These are phyloP conservation scores for Leucophora obtusa DNA, from an alignment of 2,888 invertebrate genomes.

Conservation along the genomic window DNA sequence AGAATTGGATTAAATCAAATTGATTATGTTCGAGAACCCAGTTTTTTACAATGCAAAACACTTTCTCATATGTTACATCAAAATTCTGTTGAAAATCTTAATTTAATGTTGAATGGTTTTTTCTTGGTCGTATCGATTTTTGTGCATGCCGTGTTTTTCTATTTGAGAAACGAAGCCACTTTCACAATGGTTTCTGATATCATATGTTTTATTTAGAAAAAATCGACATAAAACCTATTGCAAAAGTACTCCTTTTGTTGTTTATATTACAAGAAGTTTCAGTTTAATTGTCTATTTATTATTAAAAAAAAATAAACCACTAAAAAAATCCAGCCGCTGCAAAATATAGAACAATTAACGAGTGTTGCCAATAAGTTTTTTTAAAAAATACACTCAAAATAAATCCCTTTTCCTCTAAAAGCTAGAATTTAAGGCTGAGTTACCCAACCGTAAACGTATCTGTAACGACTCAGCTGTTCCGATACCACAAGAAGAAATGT, in stretches of 20 bases:
- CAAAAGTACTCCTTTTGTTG: slow-evolving; percentile 72
- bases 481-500: too few species aligned
- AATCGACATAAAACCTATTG: slow-evolving; percentile 75
- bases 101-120: not conserved
- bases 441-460: too few species aligned
- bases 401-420: too few species aligned
- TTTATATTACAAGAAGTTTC: slow-evolving; percentile 6
- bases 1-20: slow-evolving; percentile 79
- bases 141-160: slow-evolving; percentile 24
- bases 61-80: slow-evolving; percentile 17
- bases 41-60: slow-evolving; percentile 27
- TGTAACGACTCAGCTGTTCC: too few species aligned
- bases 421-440: too few species aligned
- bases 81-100: not conserved
- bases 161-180: slow-evolving; percentile 68
- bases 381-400: too few species aligned
- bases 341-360: not conserved
- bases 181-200: slow-evolving; percentile 76
- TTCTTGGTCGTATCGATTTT: slow-evolving; percentile 30
- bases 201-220: slow-evolving; percentile 65
- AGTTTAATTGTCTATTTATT: slow-evolving; percentile 21
- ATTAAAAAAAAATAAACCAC: not conserved
- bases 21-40: slow-evolving; percentile 76
- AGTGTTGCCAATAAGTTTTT: too few species aligned
- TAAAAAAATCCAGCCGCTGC: not conserved